Conservation (phyloP, 2,113 vertebrate genomes). For the Coracopsis vasa region DNA sequence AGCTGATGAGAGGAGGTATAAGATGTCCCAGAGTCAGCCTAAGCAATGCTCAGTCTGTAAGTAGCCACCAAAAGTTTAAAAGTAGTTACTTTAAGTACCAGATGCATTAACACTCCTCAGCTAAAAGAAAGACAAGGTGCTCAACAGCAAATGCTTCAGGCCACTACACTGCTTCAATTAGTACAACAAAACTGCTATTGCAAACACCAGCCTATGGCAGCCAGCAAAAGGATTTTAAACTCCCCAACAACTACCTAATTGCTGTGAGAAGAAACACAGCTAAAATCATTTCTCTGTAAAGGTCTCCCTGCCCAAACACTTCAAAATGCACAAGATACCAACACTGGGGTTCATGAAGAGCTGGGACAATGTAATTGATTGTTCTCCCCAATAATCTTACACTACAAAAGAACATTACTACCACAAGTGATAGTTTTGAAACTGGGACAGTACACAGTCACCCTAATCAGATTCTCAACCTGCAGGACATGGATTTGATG, state of each 20-base stretch:
- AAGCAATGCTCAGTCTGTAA: not conserved
- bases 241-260: not conserved
- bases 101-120: not conserved
- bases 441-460: not conserved
- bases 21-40: not conserved
- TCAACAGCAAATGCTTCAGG: not conserved
- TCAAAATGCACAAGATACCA: not conserved
- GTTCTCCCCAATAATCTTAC: not conserved
- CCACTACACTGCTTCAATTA: not conserved
- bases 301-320: not conserved
- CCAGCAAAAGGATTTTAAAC: not conserved
- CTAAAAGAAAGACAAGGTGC: not conserved
- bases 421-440: not conserved
- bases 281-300: not conserved
- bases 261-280: not conserved
- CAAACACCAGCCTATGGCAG: not conserved
- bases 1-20: not conserved
- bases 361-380: not conserved
- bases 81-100: not conserved
- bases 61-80: not conserved
- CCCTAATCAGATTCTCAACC: not conserved
- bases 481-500: rapidly evolving
- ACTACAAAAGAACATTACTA: not conserved
- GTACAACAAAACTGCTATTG: not conserved
- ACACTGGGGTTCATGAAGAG: not conserved